Evolutionary conservation across 2,797 vertebrate species (phyloP).

Genomic region (Malacoraja senta): DNA sequence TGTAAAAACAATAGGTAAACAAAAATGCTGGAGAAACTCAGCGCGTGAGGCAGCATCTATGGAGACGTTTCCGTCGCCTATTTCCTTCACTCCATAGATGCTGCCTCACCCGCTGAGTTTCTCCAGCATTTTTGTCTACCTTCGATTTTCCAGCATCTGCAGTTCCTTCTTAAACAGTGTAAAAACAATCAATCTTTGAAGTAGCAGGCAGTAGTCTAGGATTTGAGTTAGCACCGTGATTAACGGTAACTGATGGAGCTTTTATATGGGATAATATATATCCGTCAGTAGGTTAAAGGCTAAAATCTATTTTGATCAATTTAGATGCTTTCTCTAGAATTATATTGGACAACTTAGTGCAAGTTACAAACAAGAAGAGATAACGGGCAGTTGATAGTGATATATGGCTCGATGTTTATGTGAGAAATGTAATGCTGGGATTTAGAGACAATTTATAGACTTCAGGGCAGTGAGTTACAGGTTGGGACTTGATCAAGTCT

Average conservation of each 20-base stretch:
- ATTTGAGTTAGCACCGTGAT: background rate
- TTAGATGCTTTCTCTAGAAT: background rate
- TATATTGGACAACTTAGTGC: background rate
- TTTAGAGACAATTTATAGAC: background rate
- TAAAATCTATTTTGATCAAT: background rate
- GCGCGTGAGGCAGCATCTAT: too few species aligned
- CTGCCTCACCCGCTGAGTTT: too few species aligned
- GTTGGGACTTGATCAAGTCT: background rate
- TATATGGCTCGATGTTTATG: background rate
- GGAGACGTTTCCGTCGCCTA: too few species aligned
- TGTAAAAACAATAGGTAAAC: background rate
- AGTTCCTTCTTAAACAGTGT: too few species aligned
- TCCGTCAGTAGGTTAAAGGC: background rate
- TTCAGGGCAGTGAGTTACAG: background rate
- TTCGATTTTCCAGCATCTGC: too few species aligned
- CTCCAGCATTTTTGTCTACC: too few species aligned
- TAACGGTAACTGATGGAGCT: background rate
- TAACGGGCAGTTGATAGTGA: background rate
- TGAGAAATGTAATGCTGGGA: background rate
- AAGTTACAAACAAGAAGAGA: background rate
- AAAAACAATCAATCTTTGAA: background rate
- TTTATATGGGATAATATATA: background rate
- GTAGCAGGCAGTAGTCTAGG: background rate
- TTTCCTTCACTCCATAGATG: too few species aligned
- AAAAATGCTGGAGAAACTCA: too few species aligned